A percentile compares a stretch with the other conserved stretches of the same genome.
These are phyloP conservation scores for Psophia crepitans DNA, from an alignment of 2,113 vertebrate species.

Conservation along the genomic window DNA sequence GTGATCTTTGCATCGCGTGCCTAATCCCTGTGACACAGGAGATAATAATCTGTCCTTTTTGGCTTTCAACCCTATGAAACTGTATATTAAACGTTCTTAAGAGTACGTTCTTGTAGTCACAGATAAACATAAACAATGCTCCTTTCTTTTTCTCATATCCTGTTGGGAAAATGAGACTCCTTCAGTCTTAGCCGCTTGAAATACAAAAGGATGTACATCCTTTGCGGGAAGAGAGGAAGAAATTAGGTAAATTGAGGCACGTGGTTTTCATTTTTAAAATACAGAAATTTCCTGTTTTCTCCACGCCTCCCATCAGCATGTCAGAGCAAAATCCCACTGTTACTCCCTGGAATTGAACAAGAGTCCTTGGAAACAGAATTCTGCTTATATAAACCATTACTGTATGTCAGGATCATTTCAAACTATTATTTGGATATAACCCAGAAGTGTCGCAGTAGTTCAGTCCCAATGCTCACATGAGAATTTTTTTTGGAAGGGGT, in stretches of 20 bases:
- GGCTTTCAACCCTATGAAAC: neutral
- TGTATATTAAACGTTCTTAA: neutral
- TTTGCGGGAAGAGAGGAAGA: neutral
- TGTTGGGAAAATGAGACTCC: neutral
- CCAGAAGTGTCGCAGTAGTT: slow-evolving; percentile 67
- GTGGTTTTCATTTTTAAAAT: neutral
- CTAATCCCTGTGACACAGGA: neutral
- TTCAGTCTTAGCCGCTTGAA: neutral
- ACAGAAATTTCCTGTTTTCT: neutral
- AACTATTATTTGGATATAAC: slow-evolving; percentile 58
- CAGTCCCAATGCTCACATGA: slow-evolving; percentile 37
- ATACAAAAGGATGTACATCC: neutral
- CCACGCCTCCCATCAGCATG: neutral
- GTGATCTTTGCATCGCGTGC: neutral
- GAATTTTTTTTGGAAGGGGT: slow-evolving; percentile 34
- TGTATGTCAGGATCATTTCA: slow-evolving; percentile 52
- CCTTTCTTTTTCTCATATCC: neutral
- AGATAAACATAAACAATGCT: neutral
- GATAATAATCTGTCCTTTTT: neutral
- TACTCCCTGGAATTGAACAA: neutral
- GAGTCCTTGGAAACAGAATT: slow-evolving; percentile 16
- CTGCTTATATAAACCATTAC: slow-evolving; percentile 46
- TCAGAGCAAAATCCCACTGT: neutral
- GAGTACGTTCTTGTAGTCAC: neutral
- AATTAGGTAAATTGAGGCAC: neutral